Conservation (phyloP, 37 sponge, comb jelly and placozoan species). For the Haliclona indistincta region DNA sequence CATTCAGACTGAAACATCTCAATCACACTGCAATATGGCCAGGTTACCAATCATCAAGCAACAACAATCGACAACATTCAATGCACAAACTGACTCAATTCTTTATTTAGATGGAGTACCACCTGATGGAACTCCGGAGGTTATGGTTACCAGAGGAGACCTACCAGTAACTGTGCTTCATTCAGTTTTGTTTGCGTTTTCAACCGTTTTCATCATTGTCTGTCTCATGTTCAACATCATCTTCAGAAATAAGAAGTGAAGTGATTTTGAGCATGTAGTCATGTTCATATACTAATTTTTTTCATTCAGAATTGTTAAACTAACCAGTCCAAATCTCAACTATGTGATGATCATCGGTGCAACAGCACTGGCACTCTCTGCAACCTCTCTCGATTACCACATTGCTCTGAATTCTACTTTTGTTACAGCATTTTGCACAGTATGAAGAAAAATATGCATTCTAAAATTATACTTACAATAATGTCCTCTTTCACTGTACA, state of each 20-base stretch:
- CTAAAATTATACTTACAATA: too few relatives aligned
- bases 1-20: too few relatives aligned
- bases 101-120: conserved; percentile 14
- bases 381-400: background rate
- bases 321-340: background rate
- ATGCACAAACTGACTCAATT: too few relatives aligned
- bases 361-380: background rate
- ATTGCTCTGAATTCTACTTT: background rate
- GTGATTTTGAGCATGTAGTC: too few relatives aligned
- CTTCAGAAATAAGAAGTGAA: background rate
- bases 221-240: conserved; percentile 3
- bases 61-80: too few relatives aligned
- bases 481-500: background rate
- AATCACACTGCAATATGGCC: too few relatives aligned
- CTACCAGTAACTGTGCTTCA: background rate
- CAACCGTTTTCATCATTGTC: background rate
- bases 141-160: background rate
- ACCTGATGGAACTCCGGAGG: background rate
- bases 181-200: background rate
- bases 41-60: too few relatives aligned
- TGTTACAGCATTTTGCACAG: too few relatives aligned
- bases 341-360: background rate
- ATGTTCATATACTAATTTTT: too few relatives aligned
- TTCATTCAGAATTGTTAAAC: background rate
- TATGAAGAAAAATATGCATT: too few relatives aligned